Percentiles rank a stretch among this genome's conserved stretches.
These are phyloP conservation scores for Okapia johnstoni DNA, from an alignment of 2,113 vertebrate species.

Conservation along the genomic window DNA sequence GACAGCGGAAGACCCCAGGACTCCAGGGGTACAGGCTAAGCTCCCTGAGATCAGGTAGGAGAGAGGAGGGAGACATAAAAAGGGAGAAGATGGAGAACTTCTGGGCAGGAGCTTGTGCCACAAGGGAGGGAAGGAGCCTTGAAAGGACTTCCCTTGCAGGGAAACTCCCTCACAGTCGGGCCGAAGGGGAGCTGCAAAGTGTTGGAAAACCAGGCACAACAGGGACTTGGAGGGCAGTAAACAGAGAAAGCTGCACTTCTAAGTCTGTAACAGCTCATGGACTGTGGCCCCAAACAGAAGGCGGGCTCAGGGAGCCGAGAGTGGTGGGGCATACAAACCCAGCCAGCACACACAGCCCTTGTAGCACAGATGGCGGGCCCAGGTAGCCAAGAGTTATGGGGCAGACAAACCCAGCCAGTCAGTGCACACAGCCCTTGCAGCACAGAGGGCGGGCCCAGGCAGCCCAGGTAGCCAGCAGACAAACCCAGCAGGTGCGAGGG, in stretches of 20 bases:
- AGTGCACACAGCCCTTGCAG: not conserved
- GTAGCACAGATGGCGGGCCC: too few species aligned
- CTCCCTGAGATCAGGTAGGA: not conserved
- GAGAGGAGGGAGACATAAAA: not conserved
- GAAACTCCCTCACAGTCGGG: not conserved
- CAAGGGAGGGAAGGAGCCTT: not conserved
- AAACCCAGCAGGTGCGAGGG: not conserved
- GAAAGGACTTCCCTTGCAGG: not conserved
- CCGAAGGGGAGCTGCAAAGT: not conserved
- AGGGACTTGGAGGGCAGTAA: not conserved
- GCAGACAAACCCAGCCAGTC: not conserved
- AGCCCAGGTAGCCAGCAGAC: not conserved
- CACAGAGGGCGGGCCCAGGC: not conserved
- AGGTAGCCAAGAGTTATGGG: too few species aligned
- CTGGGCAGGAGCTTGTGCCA: not conserved
- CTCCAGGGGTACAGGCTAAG: not conserved
- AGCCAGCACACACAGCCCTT: too few species aligned
- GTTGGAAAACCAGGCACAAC: not conserved
- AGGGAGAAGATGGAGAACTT: not conserved
- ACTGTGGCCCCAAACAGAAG: not conserved
- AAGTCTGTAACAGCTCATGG: not conserved
- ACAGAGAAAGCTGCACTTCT: not conserved
- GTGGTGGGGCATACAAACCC: accelerated
- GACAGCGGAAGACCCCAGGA: not conserved
- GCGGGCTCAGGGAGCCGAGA: accelerated